Base-by-base conservation (phyloP, 1,140 invertebrate species). In the Drosophila miranda region DNA sequence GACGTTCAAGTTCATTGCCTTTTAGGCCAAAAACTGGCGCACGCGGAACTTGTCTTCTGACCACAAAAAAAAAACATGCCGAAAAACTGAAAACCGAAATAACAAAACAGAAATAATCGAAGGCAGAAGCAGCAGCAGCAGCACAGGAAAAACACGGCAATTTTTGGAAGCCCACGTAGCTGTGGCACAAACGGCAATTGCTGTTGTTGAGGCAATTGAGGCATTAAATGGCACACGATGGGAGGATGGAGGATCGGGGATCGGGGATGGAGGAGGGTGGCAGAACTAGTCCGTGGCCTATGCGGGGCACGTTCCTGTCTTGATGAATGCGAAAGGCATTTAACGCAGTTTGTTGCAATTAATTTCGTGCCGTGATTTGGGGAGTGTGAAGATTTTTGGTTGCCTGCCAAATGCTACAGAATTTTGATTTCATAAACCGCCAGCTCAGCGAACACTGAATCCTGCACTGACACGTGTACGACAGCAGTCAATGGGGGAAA, bases 261-360 rank as follows among this genome's bases (percentile, higher is more conserved):
- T 44, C 16, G 38, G 16, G 58, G n/a, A n/a, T 53, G 41, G 49
- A 53, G 58, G 11, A 13, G 34, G 3, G 30, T 26, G 23, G 4
- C 23, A 34, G 3, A 11, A 23, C 19, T 34, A n/a, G 41, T 8
- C n/a, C 26, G 34, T 48, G 45, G 7, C 38, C 8, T 14, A 46
- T 70, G 41, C 52, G 50, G 14, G 56, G 72, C 71, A 75, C 71
- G 71, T 68, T 56, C 42, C 52, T 23, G 46, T 59, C 49, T 58
- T 50, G 54, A 70, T 50, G 30, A 64, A 70, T 62, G 46, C 52
- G 21, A 48, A 44, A 59, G 68, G 74, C 68, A 77, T 76, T 77
- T 77, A 76, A 77, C 73, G 58, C 66, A 76, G 63, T 66, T 63
- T 62, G 75, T 76, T 77, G 74, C 66, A 76, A 77, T 77, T 77